phyloP scores from a whole-genome alignment of 2,113 vertebrate genomes.

The Perca fluviatilis region DNA sequence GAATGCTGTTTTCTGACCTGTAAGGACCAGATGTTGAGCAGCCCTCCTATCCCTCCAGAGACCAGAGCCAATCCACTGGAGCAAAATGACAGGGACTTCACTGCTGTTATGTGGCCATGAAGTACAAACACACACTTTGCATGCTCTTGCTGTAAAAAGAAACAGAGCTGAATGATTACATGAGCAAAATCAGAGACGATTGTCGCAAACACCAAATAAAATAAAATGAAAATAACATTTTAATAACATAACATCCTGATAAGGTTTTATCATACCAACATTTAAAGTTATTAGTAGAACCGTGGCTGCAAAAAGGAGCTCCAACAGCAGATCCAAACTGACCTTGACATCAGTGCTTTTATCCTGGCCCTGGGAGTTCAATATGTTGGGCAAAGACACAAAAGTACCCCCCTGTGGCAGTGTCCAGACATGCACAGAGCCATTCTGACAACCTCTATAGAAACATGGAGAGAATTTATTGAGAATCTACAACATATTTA shows the following conservation, averaged over 20 bases:
- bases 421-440: conserved; percentile 87
- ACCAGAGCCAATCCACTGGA: conserved; percentile 82
- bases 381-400: conserved; percentile 78
- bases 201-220: neutral
- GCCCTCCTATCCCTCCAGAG: conserved; percentile 86
- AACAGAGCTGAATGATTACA: conserved; percentile 14
- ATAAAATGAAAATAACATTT: too few species aligned
- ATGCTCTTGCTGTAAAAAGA: conserved; percentile 67
- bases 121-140: conserved; percentile 84
- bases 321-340: conserved; percentile 45
- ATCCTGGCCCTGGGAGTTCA: conserved; percentile 72
- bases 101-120: conserved; percentile 85
- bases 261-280: neutral
- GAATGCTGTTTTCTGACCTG: conserved; percentile 70
- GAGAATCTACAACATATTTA: neutral
- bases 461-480: conserved; percentile 27
- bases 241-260: neutral
- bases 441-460: conserved; percentile 86
- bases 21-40: conserved; percentile 89
- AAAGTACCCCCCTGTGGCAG: conserved; percentile 83
- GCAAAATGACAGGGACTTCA: conserved; percentile 86
- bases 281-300: neutral
- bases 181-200: neutral
- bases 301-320: neutral
- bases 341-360: conserved; percentile 76